A percentile compares a stretch with the other conserved stretches of the same genome.
Conservation (phyloP, 2,797 vertebrate species). For the Cyclopterus lumpus region DNA sequence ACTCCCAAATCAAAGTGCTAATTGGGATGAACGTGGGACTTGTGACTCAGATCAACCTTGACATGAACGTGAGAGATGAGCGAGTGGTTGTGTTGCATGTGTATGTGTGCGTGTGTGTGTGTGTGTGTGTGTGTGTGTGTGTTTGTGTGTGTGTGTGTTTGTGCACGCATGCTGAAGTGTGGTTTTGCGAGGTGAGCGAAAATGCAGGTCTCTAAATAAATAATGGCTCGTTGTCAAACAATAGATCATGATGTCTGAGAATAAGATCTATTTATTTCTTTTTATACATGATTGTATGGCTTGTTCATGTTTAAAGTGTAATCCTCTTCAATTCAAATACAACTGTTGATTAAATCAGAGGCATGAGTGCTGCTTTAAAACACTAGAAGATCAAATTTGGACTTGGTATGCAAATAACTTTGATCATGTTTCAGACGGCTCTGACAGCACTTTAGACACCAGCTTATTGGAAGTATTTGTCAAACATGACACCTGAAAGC, state of each 20-base stretch:
- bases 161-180: conserved; percentile 24
- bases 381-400: conserved; percentile 19
- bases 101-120: conserved; percentile 19
- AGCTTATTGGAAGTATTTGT: conserved; percentile 74
- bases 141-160: background rate
- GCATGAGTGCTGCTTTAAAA: conserved; percentile 52
- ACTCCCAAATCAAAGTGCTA: conserved; percentile 80
- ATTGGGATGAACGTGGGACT: conserved; percentile 79
- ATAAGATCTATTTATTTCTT: conserved; percentile 25
- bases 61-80: conserved; percentile 63
- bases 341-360: conserved; percentile 69
- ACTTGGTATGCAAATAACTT: conserved; percentile 46
- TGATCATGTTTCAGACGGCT: conserved; percentile 54
- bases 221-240: conserved; percentile 45
- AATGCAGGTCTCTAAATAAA: conserved; percentile 49
- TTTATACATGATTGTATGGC: conserved; percentile 23
- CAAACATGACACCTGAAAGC: conserved; percentile 64
- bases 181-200: conserved; percentile 31
- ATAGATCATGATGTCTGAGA: conserved; percentile 38
- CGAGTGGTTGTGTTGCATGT: conserved; percentile 29
- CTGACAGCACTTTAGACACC: conserved; percentile 60
- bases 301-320: conserved; percentile 27
- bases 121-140: conserved; percentile 24
- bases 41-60: conserved; percentile 77
- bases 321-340: conserved; percentile 22